Conservation (phyloP, 1,140 invertebrate species). For the Helicoverpa zea region DNA sequence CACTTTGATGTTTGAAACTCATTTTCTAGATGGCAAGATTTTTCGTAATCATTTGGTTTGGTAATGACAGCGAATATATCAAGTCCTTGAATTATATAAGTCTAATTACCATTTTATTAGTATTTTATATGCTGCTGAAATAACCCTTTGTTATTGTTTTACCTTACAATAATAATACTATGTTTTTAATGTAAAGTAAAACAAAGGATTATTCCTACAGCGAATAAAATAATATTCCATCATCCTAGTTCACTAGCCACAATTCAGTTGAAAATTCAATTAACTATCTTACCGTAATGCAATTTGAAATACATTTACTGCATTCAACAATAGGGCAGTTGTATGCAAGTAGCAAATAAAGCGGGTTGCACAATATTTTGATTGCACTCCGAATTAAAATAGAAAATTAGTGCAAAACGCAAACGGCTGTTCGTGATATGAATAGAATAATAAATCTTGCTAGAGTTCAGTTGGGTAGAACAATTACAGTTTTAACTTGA, state of each 20-base stretch:
- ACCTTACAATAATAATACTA: too few species aligned
- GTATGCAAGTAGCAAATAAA: neutral
- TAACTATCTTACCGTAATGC: too few species aligned
- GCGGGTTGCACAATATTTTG: neutral
- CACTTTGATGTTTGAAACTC: conserved; percentile 33
- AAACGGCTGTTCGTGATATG: neutral
- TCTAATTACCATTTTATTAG: too few species aligned
- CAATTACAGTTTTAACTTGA: conserved; percentile 13
- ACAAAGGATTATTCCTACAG: too few species aligned
- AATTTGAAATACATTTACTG: neutral
- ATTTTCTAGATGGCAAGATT: conserved; percentile 21
- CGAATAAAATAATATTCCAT: too few species aligned
- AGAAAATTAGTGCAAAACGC: conserved; percentile 10
- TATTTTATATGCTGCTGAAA: too few species aligned
- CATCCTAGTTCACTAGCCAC: too few species aligned
- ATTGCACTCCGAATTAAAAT: conserved; percentile 19
- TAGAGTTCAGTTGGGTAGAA: neutral
- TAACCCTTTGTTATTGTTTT: too few species aligned
- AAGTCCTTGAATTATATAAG: neutral
- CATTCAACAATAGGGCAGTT: neutral
- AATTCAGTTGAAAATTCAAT: too few species aligned
- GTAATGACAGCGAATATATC: neutral
- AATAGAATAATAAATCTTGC: conserved; percentile 22
- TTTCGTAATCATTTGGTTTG: conserved; percentile 16
- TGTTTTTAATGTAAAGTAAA: too few species aligned